Base-by-base conservation (phyloP, 2,113 vertebrate species). In the Irena cyanogastra region DNA sequence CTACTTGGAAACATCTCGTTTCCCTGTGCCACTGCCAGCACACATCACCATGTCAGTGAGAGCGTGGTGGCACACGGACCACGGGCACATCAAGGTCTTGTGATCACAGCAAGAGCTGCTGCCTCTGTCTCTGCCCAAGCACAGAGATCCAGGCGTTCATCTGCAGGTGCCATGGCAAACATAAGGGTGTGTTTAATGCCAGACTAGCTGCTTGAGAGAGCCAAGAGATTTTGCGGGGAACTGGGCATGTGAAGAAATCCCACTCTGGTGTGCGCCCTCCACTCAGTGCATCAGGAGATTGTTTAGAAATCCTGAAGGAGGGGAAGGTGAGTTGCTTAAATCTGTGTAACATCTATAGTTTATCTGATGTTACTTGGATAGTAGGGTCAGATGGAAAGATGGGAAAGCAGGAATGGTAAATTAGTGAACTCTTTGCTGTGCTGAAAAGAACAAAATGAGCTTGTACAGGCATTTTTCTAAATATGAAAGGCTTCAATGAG, bases 1-100 rank as follows among this genome's bases (percentile, higher is more conserved):
- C 49, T 35, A 5, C 24, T 74, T 42, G 3, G 7, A 37, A 88
- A 10, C 3, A 0, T 63, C 69, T 60, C 42, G 21, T 90, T 82
- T 83, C n/a, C 52, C 27, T 20, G 45, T 22, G 42, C 28, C 31
- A 11, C 37, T 12, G 37, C 31, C 65, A 78, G 71, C 54, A 16
- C 10, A 2, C 7, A 22, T 23, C 37, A 18, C 16, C 22, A 6
- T 9, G n/a, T 19, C 56, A 63, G 45, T 1, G 2, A 37, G 28
- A 80, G 13, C 23, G 3, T 0, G 4, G 31, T 68, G 63, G 27
- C 69, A 72, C 42, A 7, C 0, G 1, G 41, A 33, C 16, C 54
- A 19, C 0, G 0, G 64, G 44, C 54, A 35, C 16, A 30, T 44
- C 1, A 1, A 16, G 30, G 22, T 27, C 33, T 17, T 12, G 4